Conservation (phyloP, 2,888 invertebrate genomes). For the Sycophila texana region DNA sequence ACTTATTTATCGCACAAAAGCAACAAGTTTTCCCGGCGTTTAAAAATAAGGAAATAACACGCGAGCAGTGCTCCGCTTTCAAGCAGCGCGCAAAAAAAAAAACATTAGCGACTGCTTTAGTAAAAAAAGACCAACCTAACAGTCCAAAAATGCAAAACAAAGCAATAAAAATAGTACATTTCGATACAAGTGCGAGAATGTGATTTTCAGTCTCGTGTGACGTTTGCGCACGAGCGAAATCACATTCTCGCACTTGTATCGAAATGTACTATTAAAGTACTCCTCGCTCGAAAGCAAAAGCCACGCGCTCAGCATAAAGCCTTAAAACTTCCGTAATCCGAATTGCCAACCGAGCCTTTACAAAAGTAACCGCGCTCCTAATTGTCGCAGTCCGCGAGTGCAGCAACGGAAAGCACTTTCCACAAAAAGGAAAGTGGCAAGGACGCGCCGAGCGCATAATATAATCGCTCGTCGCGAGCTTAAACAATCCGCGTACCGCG, state of each 20-base stretch:
- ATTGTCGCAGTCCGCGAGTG: not conserved
- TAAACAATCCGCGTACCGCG: not conserved
- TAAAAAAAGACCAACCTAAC: not conserved
- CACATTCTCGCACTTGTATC: too few species aligned
- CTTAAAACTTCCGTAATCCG: not conserved
- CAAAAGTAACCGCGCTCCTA: too few species aligned
- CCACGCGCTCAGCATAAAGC: not conserved
- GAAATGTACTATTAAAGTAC: not conserved
- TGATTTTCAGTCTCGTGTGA: too few species aligned
- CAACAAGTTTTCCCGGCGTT: not conserved
- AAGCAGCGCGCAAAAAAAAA: conserved; percentile 3
- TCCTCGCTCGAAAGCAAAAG: not conserved
- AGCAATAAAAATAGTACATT: too few species aligned
- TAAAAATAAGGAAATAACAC: not conserved
- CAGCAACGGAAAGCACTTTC: conserved; percentile 21
- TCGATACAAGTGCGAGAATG: too few species aligned
- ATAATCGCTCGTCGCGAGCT: not conserved
- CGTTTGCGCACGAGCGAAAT: too few species aligned
- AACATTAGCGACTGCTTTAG: not conserved
- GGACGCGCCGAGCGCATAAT: not conserved
- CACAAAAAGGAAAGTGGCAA: conserved; percentile 4
- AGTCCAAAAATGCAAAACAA: not conserved
- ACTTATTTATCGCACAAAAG: conserved; percentile 33
- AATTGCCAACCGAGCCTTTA: not conserved
- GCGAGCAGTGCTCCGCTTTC: not conserved